A percentile compares a stretch with the other conserved stretches of the same genome.
phyloP scores from a whole-genome alignment of 2,797 vertebrate species.

The Spinus pinus region DNA sequence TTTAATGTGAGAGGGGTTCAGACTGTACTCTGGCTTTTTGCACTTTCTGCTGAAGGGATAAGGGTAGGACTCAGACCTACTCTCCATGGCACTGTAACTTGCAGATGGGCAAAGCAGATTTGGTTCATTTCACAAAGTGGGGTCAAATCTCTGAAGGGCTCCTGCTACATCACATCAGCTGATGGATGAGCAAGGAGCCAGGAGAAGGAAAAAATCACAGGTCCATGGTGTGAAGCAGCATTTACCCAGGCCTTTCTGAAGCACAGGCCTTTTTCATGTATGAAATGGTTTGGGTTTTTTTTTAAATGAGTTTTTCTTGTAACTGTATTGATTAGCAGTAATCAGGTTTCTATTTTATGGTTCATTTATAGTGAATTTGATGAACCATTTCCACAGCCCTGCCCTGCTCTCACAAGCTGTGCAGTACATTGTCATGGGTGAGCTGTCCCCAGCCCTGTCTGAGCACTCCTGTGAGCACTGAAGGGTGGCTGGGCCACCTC shows the following conservation, averaged over 20 bases:
- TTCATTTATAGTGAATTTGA: constrained; percentile 9
- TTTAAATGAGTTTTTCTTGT: not conserved
- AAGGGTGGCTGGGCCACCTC: not conserved
- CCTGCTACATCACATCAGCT: not conserved
- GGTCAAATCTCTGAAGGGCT: not conserved
- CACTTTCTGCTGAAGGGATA: not conserved
- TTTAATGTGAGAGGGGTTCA: not conserved
- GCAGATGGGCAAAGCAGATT: not conserved
- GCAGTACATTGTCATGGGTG: not conserved
- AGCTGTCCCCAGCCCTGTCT: not conserved
- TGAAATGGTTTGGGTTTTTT: not conserved
- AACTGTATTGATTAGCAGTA: not conserved
- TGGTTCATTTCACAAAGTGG: not conserved
- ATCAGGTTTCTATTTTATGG: not conserved
- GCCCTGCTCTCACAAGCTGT: not conserved
- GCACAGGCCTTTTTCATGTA: not conserved
- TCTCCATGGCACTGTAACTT: not conserved
- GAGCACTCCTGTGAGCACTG: not conserved
- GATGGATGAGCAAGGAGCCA: not conserved
- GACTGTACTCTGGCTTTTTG: not conserved
- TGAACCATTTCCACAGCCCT: not conserved
- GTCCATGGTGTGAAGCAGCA: not conserved
- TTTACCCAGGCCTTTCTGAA: not conserved
- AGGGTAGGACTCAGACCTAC: not conserved
- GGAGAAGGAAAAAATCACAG: not conserved